Conservation (phyloP, 2,113 vertebrate genomes). For the Cisticola juncidis region DNA sequence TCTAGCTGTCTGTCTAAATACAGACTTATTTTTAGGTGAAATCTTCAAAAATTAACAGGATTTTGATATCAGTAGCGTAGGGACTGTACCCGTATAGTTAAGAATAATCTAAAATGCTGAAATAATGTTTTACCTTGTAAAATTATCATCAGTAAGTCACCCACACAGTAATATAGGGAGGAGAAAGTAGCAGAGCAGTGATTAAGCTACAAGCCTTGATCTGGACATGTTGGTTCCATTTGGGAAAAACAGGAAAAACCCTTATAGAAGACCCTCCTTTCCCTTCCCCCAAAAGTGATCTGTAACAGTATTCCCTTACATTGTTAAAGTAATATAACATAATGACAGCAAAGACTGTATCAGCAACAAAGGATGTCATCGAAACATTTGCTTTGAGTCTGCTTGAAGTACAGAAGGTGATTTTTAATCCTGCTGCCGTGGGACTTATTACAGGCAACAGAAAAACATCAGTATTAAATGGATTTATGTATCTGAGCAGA, state of each 20-base stretch:
- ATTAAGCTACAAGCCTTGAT: neutral
- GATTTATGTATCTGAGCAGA: neutral
- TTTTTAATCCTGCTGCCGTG: neutral
- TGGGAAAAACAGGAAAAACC: neutral
- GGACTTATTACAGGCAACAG: neutral
- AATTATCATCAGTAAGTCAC: neutral
- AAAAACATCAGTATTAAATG: neutral
- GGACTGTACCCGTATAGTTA: neutral
- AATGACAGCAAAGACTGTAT: neutral
- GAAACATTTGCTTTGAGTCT: neutral
- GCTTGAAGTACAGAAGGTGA: neutral
- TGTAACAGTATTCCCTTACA: neutral
- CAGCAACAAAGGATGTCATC: neutral
- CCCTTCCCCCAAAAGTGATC: neutral
- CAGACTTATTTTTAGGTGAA: neutral
- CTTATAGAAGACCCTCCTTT: neutral
- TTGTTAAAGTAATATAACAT: neutral
- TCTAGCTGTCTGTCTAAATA: neutral
- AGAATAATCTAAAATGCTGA: neutral
- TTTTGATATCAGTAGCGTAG: neutral
- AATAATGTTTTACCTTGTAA: neutral
- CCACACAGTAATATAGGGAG: neutral
- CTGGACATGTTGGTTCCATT: neutral
- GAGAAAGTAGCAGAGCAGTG: neutral
- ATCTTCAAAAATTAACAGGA: neutral